A percentile compares a stretch with the other conserved stretches of the same genome.
These are phyloP conservation scores for Leptodactylus fuscus DNA, from an alignment of 2,113 vertebrate species.

Conservation along the genomic window DNA sequence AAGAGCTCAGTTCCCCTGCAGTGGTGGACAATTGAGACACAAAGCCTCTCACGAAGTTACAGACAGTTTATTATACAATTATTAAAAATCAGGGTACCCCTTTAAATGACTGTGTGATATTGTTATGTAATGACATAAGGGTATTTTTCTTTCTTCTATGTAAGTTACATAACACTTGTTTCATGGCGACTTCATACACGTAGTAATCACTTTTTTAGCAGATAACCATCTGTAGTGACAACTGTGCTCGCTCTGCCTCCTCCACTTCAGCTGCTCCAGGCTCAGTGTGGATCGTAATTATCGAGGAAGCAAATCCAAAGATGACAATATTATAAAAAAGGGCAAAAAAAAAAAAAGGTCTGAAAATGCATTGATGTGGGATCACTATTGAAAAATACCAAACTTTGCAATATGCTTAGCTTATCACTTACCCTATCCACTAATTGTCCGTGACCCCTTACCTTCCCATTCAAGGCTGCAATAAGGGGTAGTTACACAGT, in stretches of 20 bases:
- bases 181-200: background rate
- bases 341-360: background rate
- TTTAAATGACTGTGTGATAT: background rate
- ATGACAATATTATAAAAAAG: background rate
- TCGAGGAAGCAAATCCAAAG: background rate
- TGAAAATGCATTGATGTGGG: background rate
- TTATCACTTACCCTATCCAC: too few relatives aligned
- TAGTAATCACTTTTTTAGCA: background rate
- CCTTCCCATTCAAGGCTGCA: too few relatives aligned
- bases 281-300: background rate
- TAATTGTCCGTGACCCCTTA: too few relatives aligned
- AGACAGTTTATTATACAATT: background rate
- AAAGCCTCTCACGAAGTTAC: background rate
- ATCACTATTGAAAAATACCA: background rate
- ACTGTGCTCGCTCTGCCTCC: slow-evolving; percentile 36
- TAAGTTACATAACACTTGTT: background rate
- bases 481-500: too few relatives aligned
- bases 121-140: background rate
- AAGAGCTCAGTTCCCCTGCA: too few relatives aligned
- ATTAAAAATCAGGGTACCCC: background rate
- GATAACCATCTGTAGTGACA: slow-evolving; percentile 40
- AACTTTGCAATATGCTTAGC: background rate
- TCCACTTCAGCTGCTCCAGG: slow-evolving; percentile 31
- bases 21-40: background rate
- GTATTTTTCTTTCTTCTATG: background rate